These are phyloP conservation scores for Turdus rufiventris DNA, from an alignment of 2,113 vertebrate species.

Conservation along the genomic window DNA sequence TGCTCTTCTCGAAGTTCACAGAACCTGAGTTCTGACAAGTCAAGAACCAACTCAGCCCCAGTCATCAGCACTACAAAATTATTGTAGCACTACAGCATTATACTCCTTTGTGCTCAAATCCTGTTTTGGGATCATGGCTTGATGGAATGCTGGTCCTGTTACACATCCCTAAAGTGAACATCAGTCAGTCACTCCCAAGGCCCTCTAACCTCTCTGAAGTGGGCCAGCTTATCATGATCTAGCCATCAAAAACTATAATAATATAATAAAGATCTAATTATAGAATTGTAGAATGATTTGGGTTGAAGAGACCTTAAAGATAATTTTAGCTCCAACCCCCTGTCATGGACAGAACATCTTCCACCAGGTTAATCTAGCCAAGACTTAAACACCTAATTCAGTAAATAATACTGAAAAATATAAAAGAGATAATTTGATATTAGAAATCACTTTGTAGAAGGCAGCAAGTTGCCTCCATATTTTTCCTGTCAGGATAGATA, in stretches of 20 bases:
- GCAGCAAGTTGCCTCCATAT: background rate
- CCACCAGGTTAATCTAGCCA: background rate
- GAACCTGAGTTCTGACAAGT: background rate
- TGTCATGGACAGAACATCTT: background rate
- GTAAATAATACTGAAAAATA: background rate
- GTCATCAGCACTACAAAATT: background rate
- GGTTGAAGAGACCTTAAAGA: background rate
- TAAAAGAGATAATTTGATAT: background rate
- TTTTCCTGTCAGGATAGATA: background rate
- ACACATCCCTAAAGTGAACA: background rate
- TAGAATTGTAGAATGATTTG: background rate
- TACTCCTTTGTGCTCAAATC: rapidly evolving
- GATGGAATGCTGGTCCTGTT: background rate
- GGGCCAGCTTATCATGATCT: background rate
- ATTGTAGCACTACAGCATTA: background rate
- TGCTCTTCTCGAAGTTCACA: background rate
- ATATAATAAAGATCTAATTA: background rate
- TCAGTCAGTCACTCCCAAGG: rapidly evolving
- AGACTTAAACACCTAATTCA: background rate
- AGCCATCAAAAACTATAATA: background rate
- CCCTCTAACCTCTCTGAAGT: background rate
- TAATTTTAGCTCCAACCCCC: background rate
- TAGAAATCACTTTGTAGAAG: background rate
- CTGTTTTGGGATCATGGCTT: background rate
- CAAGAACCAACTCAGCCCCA: background rate